These are phyloP conservation scores for Paratrypauchen microcephalus DNA, from an alignment of 2,797 vertebrate species.

Conservation along the genomic window DNA sequence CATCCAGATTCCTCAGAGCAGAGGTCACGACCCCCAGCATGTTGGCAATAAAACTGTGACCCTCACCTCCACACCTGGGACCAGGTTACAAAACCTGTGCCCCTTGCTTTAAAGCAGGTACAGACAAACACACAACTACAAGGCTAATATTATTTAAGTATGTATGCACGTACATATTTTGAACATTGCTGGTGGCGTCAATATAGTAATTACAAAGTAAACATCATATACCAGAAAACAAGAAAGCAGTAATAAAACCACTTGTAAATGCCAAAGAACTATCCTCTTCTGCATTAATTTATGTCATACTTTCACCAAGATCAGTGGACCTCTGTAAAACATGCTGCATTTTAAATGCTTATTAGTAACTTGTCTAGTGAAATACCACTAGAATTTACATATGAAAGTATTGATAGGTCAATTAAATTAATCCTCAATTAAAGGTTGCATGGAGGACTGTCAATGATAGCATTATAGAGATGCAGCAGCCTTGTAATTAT, in stretches of 20 bases:
- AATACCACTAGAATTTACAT: neutral
- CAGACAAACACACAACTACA: neutral
- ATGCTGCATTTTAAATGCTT: neutral
- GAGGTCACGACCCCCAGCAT: conserved; percentile 66
- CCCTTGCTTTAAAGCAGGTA: conserved; percentile 12
- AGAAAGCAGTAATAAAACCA: neutral
- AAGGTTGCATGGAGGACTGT: too few species aligned
- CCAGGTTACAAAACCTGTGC: conserved; percentile 51
- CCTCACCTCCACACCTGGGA: conserved; percentile 76
- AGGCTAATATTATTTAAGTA: neutral
- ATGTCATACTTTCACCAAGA: neutral
- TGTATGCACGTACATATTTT: neutral
- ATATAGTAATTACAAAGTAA: neutral
- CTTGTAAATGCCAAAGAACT: neutral
- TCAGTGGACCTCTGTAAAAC: neutral
- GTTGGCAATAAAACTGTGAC: conserved; percentile 64
- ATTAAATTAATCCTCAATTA: too few species aligned
- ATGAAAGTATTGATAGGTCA: neutral
- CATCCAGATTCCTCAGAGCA: conserved; percentile 69
- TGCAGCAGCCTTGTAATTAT: too few species aligned
- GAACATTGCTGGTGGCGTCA: neutral
- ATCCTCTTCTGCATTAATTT: neutral
- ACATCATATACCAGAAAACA: neutral
- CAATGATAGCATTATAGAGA: too few species aligned
- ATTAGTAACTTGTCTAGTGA: neutral